A percentile compares a stretch with the other conserved stretches of the same genome.
phyloP scores from a whole-genome alignment of 2,113 vertebrate genomes.

The Hiodon alosoides region DNA sequence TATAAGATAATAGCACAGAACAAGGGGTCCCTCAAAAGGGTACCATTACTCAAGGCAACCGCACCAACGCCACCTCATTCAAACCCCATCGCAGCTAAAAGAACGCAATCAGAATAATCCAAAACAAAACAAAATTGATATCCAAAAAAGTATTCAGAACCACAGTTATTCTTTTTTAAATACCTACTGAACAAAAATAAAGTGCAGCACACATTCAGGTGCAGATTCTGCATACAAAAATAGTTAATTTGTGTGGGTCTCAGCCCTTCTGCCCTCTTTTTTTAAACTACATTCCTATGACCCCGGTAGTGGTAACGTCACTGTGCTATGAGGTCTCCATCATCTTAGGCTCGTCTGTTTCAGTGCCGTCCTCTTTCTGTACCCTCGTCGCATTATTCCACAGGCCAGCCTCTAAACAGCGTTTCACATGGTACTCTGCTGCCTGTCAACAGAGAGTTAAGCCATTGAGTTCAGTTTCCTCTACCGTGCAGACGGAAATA shows the following conservation, averaged over 20 bases:
- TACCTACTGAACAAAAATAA: conserved; percentile 68
- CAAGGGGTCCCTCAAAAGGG: too few relatives aligned
- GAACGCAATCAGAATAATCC: conserved; percentile 13
- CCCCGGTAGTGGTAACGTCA: too few relatives aligned
- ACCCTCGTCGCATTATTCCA: conserved; percentile 67
- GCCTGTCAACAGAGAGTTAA: conserved; percentile 61
- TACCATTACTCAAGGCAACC: too few relatives aligned
- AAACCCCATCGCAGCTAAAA: too few relatives aligned
- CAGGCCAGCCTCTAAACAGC: conserved; percentile 64
- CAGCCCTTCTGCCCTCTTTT: conserved; percentile 33
- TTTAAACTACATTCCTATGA: not conserved
- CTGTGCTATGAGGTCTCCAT: conserved; percentile 84
- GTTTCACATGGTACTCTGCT: conserved; percentile 68
- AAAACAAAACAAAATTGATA: conserved; percentile 22
- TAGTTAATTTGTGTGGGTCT: conserved; percentile 45
- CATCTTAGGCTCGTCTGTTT: conserved; percentile 83
- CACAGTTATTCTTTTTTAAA: conserved; percentile 20
- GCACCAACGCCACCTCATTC: too few relatives aligned
- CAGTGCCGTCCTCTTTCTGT: conserved; percentile 74
- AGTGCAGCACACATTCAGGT: conserved; percentile 88
- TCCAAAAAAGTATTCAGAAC: conserved; percentile 23
- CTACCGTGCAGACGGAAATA: not conserved
- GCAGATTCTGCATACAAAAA: conserved; percentile 61
- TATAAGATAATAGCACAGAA: too few relatives aligned
- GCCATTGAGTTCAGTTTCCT: not conserved